A percentile compares a stretch with the other conserved stretches of the same genome.
These are phyloP conservation scores for Nephila pilipes DNA, from an alignment of 1,140 invertebrate genomes.

Conservation along the genomic window DNA sequence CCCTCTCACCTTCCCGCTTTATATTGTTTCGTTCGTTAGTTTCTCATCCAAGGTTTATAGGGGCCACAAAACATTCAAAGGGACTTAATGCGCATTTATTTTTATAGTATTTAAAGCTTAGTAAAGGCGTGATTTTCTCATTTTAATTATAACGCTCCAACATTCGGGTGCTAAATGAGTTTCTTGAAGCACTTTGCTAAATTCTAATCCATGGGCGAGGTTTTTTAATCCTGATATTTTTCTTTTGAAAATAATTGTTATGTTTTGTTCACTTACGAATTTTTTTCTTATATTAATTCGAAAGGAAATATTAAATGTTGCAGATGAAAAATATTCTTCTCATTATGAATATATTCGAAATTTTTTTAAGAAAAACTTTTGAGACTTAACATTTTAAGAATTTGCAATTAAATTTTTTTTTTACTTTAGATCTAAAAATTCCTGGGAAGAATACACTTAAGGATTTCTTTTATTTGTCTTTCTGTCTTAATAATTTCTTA, in stretches of 20 bases:
- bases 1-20: neutral
- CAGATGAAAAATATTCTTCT: neutral
- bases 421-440: no score
- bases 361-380: neutral
- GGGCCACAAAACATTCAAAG: constrained; percentile 16
- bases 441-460: no score
- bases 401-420: no score
- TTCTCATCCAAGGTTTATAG: constrained; percentile 13
- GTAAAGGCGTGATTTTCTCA: constrained; percentile 20
- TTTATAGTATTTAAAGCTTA: constrained; percentile 39
- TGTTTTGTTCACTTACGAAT: neutral
- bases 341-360: neutral
- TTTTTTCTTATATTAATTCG: neutral
- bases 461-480: no score
- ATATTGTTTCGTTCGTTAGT: constrained; percentile 13
- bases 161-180: neutral
- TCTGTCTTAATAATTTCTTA: no score
- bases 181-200: constrained; percentile 15
- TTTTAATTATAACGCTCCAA: constrained; percentile 17
- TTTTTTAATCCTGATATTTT: neutral
- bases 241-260: neutral
- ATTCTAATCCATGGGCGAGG: neutral
- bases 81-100: constrained; percentile 29
- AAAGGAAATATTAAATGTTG: neutral
- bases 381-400: no score